Evolutionary conservation across 2,113 vertebrate species (phyloP), one percentile per base, ranked within the genome.

Genomic region (Pseudois nayaur): DNA sequence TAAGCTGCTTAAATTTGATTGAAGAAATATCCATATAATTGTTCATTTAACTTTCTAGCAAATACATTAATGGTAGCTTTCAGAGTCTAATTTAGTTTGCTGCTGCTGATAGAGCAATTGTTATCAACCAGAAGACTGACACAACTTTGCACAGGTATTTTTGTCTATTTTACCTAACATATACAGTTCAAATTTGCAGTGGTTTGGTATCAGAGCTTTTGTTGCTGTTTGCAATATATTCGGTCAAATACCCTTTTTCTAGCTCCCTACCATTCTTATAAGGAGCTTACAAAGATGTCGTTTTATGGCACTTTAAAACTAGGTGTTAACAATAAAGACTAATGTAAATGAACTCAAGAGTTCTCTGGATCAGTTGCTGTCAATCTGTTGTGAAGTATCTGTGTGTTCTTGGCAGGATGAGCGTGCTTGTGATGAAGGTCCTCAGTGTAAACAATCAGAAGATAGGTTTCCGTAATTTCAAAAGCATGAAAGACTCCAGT

Each of bases 1-100:
- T 99, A 99, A 99, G 99, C 89, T 59, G 84, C 62, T 89, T n/a
- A 27, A 15, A 31, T 14, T 48, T 6, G 33, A 4, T 8, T n/a
- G 7, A 27, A 67, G 36, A 78, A 92, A 17, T 4, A 25, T 23
- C 33, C 52, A 16, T 55, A 27, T 55, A 36, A 36, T 25, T 83
- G 40, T 48, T 48, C 14, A 11, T 16, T 94, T 45, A 31, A 71
- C 23, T 55, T 62, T 31, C 17, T 13, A 62, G 27, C 71, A 60
- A 12, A 52, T 87, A 2, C 31, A 16, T 45, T 40, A 29, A 13
- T 9, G 27, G 29, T 19, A 87, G 45, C 45, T 87, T 81, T 82
- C 81, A 81, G 82, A 16, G 13, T 29, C 25, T 78, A 14, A 40
- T 74, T 83, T 48, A 5, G 27, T 40, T 50, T 90, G 48, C 85